Evolutionary conservation across 2,797 vertebrate species (phyloP).

Genomic region (Phalanger gymnotis): DNA sequence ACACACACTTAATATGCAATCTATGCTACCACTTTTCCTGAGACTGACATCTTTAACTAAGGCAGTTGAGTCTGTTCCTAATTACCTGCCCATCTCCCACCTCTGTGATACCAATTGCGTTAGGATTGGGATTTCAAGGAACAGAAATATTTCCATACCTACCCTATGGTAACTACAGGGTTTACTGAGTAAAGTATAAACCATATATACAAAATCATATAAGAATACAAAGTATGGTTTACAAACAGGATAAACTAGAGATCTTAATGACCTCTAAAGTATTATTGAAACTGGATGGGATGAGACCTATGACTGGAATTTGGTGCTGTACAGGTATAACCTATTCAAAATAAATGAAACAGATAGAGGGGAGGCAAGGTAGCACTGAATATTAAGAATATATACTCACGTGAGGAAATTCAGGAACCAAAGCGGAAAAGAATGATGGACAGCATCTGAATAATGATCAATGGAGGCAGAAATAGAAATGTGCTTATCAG

Average conservation of each 20-base stretch:
- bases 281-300: neutral
- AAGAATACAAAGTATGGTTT: neutral
- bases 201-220: neutral
- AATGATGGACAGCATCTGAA: neutral
- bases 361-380: neutral
- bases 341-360: neutral
- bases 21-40: neutral
- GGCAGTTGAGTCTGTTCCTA: neutral
- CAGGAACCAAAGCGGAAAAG: neutral
- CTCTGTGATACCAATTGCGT: neutral
- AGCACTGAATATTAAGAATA: neutral
- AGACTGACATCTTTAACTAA: neutral
- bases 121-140: neutral
- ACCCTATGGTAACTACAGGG: neutral
- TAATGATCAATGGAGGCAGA: neutral
- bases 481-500: neutral
- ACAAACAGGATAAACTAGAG: neutral
- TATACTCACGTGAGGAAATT: neutral
- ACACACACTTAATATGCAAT: neutral
- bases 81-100: neutral
- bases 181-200: neutral
- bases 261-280: neutral
- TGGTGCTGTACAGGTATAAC: neutral
- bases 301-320: neutral
- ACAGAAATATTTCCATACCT: neutral